Evolutionary conservation across 2,797 vertebrate genomes (phyloP).

Genomic region (Hafferia zeledoni): DNA sequence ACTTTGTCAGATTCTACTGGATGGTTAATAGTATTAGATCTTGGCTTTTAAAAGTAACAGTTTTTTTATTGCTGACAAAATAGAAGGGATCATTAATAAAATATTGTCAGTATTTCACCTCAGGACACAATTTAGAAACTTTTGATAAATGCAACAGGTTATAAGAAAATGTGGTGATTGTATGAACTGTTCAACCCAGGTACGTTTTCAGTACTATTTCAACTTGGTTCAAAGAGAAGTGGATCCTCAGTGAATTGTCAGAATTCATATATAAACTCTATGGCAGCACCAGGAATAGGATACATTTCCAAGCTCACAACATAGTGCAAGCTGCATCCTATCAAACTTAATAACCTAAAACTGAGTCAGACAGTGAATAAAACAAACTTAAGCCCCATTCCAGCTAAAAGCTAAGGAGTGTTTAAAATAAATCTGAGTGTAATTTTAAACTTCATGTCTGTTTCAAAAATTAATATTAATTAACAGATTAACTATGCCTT

Average conservation of each 20-base stretch:
- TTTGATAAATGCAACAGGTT: background rate
- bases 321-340: background rate
- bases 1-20: background rate
- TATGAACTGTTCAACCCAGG: background rate
- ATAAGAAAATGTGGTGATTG: background rate
- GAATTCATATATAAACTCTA: background rate
- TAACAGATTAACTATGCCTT: constrained; percentile 25
- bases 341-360: background rate
- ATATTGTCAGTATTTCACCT: background rate
- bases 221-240: background rate
- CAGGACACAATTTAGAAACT: background rate
- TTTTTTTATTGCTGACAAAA: background rate
- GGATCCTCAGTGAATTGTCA: background rate
- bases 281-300: background rate
- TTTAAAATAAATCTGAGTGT: background rate
- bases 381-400: background rate
- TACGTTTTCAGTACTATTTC: background rate
- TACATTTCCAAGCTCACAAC: background rate
- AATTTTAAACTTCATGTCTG: background rate
- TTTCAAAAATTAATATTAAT: constrained; percentile 52
- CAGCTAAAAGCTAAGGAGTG: background rate
- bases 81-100: background rate
- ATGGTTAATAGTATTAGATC: background rate
- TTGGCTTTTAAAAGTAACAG: background rate
- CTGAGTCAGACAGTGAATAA: background rate